Conservation (phyloP, 2,888 invertebrate genomes). For the Tenodera sinensis region DNA sequence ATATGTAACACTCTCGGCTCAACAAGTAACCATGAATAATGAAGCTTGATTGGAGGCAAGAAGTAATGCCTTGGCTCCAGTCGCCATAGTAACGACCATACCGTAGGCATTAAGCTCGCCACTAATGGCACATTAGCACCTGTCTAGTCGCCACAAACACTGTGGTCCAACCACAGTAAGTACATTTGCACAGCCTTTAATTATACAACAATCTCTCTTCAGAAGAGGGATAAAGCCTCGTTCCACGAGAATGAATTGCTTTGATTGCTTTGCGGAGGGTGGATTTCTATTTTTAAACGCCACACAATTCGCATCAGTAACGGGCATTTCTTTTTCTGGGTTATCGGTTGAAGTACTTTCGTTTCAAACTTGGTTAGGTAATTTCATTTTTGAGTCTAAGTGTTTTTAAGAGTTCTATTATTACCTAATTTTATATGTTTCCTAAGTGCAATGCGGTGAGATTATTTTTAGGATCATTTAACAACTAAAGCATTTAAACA, state of each 20-base stretch:
- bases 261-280: neutral
- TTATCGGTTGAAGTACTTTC: too few relatives aligned
- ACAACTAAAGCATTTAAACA: too few relatives aligned
- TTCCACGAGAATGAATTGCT: neutral
- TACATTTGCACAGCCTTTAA: neutral
- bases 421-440: too few relatives aligned
- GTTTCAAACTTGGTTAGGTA: too few relatives aligned
- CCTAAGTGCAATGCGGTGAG: too few relatives aligned
- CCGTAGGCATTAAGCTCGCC: neutral
- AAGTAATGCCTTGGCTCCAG: neutral
- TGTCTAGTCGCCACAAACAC: neutral
- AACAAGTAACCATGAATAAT: neutral
- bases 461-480: too few relatives aligned
- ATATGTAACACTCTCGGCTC: neutral
- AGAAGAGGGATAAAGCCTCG: neutral
- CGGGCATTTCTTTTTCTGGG: too few relatives aligned
- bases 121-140: neutral
- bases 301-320: too few relatives aligned
- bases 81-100: neutral
- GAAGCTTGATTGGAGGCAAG: neutral
- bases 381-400: too few relatives aligned
- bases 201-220: neutral
- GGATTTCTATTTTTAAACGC: too few relatives aligned
- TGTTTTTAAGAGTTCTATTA: too few relatives aligned
- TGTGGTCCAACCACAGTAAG: neutral